phyloP scores from a whole-genome alignment of 1,140 invertebrate genomes.

The Episyrphus balteatus region DNA sequence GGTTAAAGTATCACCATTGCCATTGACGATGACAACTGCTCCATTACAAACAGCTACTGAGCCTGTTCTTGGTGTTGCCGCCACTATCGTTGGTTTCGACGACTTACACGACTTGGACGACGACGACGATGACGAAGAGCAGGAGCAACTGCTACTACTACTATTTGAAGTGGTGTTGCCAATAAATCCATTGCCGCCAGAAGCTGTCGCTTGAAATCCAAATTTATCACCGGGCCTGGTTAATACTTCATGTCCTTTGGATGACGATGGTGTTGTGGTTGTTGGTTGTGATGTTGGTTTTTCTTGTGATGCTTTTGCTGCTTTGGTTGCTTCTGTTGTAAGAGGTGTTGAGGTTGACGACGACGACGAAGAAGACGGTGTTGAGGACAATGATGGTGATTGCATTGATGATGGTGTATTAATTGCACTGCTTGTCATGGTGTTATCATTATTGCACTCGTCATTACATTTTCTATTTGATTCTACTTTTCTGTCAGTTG shows the following conservation, averaged over 20 bases:
- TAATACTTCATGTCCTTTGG: conserved; percentile 6
- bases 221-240: conserved; percentile 1
- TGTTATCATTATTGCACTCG: too few species aligned
- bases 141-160: conserved; percentile 1
- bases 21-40: conserved; percentile 1
- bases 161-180: conserved; percentile 7
- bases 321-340: conserved; percentile 6
- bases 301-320: conserved; percentile 6
- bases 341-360: conserved; percentile 3
- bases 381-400: conserved; percentile 15
- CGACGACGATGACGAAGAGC: not conserved
- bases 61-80: not conserved
- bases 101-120: not conserved
- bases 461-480: too few species aligned
- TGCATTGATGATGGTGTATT: conserved; percentile 34
- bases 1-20: conserved; percentile 1
- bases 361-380: not conserved
- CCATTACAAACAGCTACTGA: not conserved
- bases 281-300: conserved; percentile 6
- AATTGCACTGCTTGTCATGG: conserved; percentile 25
- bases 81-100: conserved; percentile 5
- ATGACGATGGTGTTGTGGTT: conserved; percentile 19
- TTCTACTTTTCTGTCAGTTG: too few species aligned
- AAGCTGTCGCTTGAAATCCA: conserved; percentile 12
- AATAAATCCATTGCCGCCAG: conserved; percentile 19